These are phyloP conservation scores for Drosophila quinaria DNA, from an alignment of 2,888 invertebrate species.

Conservation along the genomic window DNA sequence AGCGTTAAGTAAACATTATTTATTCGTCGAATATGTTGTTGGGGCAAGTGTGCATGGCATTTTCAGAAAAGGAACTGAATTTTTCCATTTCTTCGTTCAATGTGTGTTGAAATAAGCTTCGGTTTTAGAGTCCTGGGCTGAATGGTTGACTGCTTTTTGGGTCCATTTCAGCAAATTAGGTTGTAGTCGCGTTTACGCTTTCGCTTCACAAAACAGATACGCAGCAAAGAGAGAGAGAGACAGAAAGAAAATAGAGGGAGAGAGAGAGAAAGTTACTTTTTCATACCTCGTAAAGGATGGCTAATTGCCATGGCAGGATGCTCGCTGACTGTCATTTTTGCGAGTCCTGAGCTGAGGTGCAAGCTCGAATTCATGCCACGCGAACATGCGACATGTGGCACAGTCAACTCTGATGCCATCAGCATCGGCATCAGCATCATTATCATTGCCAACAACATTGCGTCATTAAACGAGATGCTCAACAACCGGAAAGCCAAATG, in stretches of 20 bases:
- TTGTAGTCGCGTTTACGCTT: conserved; percentile 39
- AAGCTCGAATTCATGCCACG: conserved; percentile 26
- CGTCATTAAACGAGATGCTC: conserved; percentile 66
- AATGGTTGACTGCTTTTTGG: conserved; percentile 29
- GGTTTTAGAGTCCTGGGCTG: conserved; percentile 10
- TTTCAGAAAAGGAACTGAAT: background rate
- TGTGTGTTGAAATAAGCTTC: conserved; percentile 12
- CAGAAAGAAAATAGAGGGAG: no score
- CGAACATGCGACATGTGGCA: conserved; percentile 22
- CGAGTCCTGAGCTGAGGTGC: conserved; percentile 13
- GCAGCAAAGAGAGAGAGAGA: background rate
- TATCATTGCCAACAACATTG: conserved; percentile 59
- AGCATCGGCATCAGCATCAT: conserved; percentile 59
- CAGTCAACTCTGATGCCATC: conserved; percentile 23
- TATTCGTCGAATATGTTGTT: conserved; percentile 45
- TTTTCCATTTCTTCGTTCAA: background rate
- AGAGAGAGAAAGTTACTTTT: conserved; percentile 1
- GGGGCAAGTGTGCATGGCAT: conserved; percentile 12
- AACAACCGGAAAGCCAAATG: conserved; percentile 71
- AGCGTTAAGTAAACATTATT: conserved; percentile 59
- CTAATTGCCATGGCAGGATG: conserved; percentile 35
- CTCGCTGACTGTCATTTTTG: conserved; percentile 27
- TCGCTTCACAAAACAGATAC: conserved; percentile 10
- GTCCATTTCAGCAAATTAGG: conserved; percentile 41
- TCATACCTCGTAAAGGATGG: conserved; percentile 23